Evolutionary conservation across 2,797 vertebrate genomes (phyloP).

Genomic region (Ataeniobius toweri): DNA sequence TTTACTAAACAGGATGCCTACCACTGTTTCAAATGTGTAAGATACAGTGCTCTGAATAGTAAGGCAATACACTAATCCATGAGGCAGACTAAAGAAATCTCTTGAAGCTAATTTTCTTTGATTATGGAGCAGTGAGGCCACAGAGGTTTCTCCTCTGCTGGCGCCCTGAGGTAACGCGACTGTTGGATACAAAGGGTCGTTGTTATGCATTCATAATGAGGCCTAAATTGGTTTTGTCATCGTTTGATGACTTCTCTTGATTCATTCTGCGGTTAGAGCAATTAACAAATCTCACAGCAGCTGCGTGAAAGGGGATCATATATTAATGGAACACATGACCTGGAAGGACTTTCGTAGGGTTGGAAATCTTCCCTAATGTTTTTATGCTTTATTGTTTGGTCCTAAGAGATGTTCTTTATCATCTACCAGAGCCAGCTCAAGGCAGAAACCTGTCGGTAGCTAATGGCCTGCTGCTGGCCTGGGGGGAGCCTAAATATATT

Average conservation of each 20-base stretch:
- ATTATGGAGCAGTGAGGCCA: background rate
- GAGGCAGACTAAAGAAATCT: conserved; percentile 26
- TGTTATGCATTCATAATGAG: conserved; percentile 25
- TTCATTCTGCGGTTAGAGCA: conserved; percentile 4
- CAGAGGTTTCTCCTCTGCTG: conserved; percentile 2
- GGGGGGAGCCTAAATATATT: no score
- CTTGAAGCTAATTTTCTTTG: conserved; percentile 22
- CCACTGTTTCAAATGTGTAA: background rate
- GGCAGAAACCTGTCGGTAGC: no score
- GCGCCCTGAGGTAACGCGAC: background rate
- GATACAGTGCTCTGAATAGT: background rate
- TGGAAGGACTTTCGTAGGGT: background rate
- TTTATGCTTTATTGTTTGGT: background rate
- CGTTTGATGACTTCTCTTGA: conserved; percentile 16
- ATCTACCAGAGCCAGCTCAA: background rate
- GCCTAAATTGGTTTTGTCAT: conserved; percentile 30
- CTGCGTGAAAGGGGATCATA: conserved; percentile 20
- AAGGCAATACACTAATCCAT: conserved; percentile 18
- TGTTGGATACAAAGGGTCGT: conserved; percentile 22
- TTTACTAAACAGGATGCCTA: background rate
- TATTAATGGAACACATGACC: conserved; percentile 9
- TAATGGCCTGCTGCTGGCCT: no score
- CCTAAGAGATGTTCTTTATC: background rate
- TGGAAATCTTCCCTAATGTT: background rate
- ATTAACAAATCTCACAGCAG: conserved; percentile 31